Conservation (phyloP, 1,140 invertebrate genomes). For the Vollenhovia emeryi region DNA sequence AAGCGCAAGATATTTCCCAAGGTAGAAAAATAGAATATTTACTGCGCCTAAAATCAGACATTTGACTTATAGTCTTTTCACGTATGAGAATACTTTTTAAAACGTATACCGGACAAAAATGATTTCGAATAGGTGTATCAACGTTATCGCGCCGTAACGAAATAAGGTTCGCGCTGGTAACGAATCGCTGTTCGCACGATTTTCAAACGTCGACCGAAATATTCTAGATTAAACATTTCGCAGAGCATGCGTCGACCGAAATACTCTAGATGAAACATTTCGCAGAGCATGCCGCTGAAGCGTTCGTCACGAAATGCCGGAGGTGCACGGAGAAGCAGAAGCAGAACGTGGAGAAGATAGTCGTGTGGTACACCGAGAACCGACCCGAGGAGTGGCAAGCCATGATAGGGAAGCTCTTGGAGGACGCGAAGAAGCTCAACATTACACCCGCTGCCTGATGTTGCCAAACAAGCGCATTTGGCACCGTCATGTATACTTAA, state of each 20-base stretch:
- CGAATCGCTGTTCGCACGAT: not conserved
- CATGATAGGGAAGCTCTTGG: constrained; percentile 12
- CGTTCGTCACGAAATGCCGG: constrained; percentile 34
- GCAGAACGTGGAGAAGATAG: not conserved
- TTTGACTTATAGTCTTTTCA: not conserved
- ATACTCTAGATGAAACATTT: too few species aligned
- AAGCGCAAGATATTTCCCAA: too few species aligned
- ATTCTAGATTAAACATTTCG: too few species aligned
- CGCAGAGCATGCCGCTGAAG: constrained; percentile 23
- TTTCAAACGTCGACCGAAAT: not conserved
- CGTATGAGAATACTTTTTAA: not conserved
- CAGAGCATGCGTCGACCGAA: constrained; percentile 18
- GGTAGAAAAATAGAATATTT: not conserved
- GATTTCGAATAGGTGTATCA: constrained; percentile 68
- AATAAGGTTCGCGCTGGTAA: not conserved
- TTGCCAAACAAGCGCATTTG: not conserved
- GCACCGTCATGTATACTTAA: constrained; percentile 8
- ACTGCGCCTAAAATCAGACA: not conserved
- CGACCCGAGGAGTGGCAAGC: constrained; percentile 29
- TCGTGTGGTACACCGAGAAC: constrained; percentile 43
- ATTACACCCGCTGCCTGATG: not conserved
- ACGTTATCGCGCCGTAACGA: not conserved
- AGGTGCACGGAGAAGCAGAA: constrained; percentile 40
- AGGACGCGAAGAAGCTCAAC: constrained; percentile 34
- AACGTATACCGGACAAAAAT: not conserved